These are phyloP conservation scores for Helobdella robusta DNA, from an alignment of 2,888 invertebrate genomes.

Conservation along the genomic window DNA sequence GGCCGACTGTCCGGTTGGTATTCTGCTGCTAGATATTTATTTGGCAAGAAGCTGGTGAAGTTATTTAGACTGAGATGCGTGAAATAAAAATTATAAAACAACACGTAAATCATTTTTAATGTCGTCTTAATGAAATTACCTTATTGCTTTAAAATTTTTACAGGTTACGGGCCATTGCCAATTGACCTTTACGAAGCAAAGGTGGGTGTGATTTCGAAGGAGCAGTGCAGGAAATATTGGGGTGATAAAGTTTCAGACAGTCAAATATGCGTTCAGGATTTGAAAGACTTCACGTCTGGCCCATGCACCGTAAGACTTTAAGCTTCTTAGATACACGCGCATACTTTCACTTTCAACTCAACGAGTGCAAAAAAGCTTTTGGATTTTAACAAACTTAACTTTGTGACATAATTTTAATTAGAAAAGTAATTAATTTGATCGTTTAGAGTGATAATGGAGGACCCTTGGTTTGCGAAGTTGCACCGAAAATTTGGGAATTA, in stretches of 20 bases:
- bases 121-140: too few species aligned
- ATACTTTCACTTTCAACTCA: background rate
- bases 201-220: conserved; percentile 15
- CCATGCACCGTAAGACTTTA: conserved; percentile 23
- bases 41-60: too few species aligned
- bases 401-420: too few species aligned
- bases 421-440: background rate
- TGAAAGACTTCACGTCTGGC: background rate
- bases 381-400: too few species aligned
- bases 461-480: conserved; percentile 21
- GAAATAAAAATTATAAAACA: too few species aligned
- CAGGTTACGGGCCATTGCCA: conserved; percentile 19
- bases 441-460: conserved; percentile 28
- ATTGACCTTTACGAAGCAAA: conserved; percentile 10
- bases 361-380: too few species aligned
- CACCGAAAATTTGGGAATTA: background rate
- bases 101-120: too few species aligned
- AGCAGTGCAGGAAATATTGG: conserved; percentile 4
- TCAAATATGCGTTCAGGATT: conserved; percentile 23
- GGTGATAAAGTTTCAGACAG: background rate
- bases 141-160: too few species aligned
- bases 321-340: background rate
- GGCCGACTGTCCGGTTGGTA: conserved; percentile 23
- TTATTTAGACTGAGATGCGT: background rate
- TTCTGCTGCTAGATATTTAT: too few species aligned